Evolutionary conservation across 2,797 vertebrate genomes (phyloP).

Genomic region (Anguilla anguilla): DNA sequence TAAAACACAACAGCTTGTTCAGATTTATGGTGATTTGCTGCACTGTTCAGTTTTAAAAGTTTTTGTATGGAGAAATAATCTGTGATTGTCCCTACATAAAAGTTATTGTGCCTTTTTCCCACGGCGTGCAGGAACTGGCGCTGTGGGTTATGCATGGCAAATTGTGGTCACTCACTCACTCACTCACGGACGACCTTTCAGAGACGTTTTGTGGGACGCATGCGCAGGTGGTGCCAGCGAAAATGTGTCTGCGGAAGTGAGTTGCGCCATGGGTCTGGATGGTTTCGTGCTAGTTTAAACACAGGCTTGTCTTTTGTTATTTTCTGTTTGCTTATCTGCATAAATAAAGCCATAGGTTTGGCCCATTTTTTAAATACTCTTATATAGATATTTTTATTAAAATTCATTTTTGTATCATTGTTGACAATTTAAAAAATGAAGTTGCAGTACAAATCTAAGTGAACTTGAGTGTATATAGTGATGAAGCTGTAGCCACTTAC

Average conservation of each 20-base stretch:
- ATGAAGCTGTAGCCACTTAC: background rate
- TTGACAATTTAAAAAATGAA: background rate
- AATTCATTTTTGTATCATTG: background rate
- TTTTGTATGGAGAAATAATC: background rate
- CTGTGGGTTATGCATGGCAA: too few species aligned
- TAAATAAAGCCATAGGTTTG: background rate
- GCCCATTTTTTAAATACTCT: background rate
- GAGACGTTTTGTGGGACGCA: too few species aligned
- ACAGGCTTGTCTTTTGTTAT: too few species aligned
- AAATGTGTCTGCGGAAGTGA: too few species aligned
- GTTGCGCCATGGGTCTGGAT: too few species aligned
- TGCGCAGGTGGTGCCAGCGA: too few species aligned
- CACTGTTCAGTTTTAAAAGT: conserved; percentile 3
- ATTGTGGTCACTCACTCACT: too few species aligned
- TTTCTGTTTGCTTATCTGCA: background rate
- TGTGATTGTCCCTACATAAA: too few species aligned
- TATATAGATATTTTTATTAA: background rate
- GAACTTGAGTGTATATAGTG: background rate
- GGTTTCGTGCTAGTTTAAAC: too few species aligned
- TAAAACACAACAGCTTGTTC: background rate
- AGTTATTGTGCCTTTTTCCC: too few species aligned
- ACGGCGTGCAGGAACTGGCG: too few species aligned
- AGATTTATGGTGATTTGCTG: background rate
- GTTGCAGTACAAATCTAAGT: background rate
- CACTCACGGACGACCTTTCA: too few species aligned